phyloP scores from a whole-genome alignment of 2,888 invertebrate species.

The Gari tellinella region DNA sequence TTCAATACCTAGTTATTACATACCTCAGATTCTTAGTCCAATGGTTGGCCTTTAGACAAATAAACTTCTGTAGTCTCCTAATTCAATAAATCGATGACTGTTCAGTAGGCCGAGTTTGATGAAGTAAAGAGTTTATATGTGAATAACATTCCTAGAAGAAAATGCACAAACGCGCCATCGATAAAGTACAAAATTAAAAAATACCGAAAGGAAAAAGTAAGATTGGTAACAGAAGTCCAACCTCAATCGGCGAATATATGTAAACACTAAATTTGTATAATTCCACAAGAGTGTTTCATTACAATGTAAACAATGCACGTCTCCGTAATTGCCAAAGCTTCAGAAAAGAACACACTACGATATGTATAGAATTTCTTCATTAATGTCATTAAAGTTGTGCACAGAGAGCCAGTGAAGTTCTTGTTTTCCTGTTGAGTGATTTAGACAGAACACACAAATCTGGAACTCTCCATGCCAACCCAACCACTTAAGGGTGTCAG shows the following conservation, averaged over 20 bases:
- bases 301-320: neutral
- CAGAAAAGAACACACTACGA: neutral
- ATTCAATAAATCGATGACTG: constrained; percentile 21
- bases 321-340: constrained; percentile 3
- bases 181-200: constrained; percentile 23
- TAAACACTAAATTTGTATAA: constrained; percentile 5
- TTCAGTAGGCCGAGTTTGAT: constrained; percentile 19
- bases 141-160: constrained; percentile 9
- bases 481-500: constrained; percentile 30
- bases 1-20: constrained; percentile 28
- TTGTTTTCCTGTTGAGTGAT: constrained; percentile 41
- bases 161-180: neutral
- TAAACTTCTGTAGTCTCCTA: constrained; percentile 30
- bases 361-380: neutral
- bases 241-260: constrained; percentile 24
- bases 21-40: constrained; percentile 37
- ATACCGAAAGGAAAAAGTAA: constrained; percentile 15
- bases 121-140: constrained; percentile 4
- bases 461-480: constrained; percentile 29
- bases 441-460: constrained; percentile 36
- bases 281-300: constrained; percentile 14
- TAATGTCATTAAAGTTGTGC: constrained; percentile 12
- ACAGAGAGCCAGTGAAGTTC: constrained; percentile 4
- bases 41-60: constrained; percentile 20
- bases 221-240: constrained; percentile 29